Base-by-base conservation (phyloP, 2,888 invertebrate genomes). In the Trypoxylon attenuatum region DNA sequence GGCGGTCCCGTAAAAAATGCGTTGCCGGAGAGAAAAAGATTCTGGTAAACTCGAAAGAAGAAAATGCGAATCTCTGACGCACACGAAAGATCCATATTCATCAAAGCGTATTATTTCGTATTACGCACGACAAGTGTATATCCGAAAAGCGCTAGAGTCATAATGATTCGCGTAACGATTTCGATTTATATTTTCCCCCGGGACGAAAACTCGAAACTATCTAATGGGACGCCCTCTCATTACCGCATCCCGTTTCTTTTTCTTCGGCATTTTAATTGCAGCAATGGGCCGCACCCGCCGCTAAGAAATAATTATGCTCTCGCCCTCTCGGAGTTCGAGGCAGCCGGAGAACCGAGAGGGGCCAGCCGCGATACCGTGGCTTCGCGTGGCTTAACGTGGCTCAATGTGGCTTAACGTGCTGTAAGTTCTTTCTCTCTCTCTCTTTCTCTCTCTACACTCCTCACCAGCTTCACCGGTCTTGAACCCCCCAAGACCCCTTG, bases 301-400 rank as follows among this genome's bases (percentile, higher is more conserved):
- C 69, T 76, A 76, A 76, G 76, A 76, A 76, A 76, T 76, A 76
- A 76, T 76, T 76, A 76, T 76, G 76, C 71, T 49, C n/a, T n/a
- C n/a, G n/a, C n/a, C n/a, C n/a, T n/a, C n/a, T n/a, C n/a, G n/a
- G n/a, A n/a, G n/a, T n/a, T n/a, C n/a, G n/a, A n/a, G n/a, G n/a
- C n/a, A n/a, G n/a, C n/a, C n/a, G n/a, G n/a, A n/a, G n/a, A n/a
- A n/a, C n/a, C n/a, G n/a, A n/a, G n/a, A n/a, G n/a, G n/a, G n/a
- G n/a, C n/a, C n/a, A n/a, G n/a, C n/a, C n/a, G n/a, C n/a, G n/a
- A n/a, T n/a, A n/a, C n/a, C n/a, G n/a, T n/a, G n/a, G n/a, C n/a
- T n/a, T n/a, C n/a, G n/a, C n/a, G n/a, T n/a, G n/a, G n/a, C n/a
- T n/a, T n/a, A n/a, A n/a, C n/a, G n/a, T n/a, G n/a, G n/a, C n/a